These are phyloP conservation scores for Pemphigus obesinymphae DNA, from an alignment of 1,140 invertebrate genomes.

Conservation along the genomic window DNA sequence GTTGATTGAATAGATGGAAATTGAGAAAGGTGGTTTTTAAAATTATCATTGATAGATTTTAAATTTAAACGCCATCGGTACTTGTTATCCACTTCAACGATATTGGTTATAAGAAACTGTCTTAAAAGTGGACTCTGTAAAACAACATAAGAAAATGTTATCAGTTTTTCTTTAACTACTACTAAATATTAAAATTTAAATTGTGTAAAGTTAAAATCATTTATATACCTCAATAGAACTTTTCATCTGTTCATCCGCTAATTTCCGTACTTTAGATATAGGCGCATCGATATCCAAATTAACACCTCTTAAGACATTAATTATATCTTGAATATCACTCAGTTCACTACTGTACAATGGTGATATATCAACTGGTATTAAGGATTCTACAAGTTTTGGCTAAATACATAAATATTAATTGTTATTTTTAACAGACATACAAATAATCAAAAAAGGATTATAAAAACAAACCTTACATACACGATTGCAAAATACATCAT, in stretches of 20 bases:
- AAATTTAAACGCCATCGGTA: slow-evolving; percentile 73
- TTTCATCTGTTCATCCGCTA: slow-evolving; percentile 56
- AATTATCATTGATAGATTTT: slow-evolving; percentile 61
- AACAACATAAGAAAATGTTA: slow-evolving; percentile 1
- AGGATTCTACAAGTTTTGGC: slow-evolving; percentile 70
- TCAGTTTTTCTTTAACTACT: too few species aligned
- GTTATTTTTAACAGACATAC: neutral
- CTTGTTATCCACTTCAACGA: slow-evolving; percentile 61
- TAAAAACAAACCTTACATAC: slow-evolving; percentile 43
- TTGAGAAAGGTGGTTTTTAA: slow-evolving; percentile 57
- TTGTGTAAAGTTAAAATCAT: neutral
- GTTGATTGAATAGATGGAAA: slow-evolving; percentile 58
- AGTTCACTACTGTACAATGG: slow-evolving; percentile 65
- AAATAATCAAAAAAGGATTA: slow-evolving; percentile 34
- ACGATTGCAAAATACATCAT: slow-evolving; percentile 73
- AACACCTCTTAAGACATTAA: slow-evolving; percentile 62
- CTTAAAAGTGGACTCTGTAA: slow-evolving; percentile 53
- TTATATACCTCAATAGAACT: slow-evolving; percentile 48
- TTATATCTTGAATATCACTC: slow-evolving; percentile 59
- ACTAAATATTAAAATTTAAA: neutral
- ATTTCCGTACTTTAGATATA: slow-evolving; percentile 62
- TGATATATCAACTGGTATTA: slow-evolving; percentile 80
- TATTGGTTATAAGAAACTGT: slow-evolving; percentile 74
- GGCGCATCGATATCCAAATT: slow-evolving; percentile 57
- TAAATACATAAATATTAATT: slow-evolving; percentile 54